These are phyloP conservation scores for Anguilla japonica DNA, from an alignment of 2,113 vertebrate species.

Conservation along the genomic window DNA sequence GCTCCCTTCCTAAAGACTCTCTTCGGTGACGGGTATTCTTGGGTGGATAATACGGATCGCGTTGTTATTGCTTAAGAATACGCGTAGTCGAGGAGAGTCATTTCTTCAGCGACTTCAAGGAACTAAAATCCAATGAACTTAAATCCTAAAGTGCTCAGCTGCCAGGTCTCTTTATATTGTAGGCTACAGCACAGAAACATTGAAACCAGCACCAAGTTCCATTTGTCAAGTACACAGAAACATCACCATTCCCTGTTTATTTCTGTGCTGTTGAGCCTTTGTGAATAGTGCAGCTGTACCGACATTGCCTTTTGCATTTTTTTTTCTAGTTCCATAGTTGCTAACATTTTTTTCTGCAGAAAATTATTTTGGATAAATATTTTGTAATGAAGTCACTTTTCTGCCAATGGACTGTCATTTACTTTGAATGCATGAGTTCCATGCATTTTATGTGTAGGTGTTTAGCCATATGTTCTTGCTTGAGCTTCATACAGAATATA, in stretches of 20 bases:
- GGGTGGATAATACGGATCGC: conserved; percentile 99
- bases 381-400: conserved; percentile 1
- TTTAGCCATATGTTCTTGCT: not conserved
- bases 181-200: conserved; percentile 34
- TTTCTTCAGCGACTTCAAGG: conserved; percentile 77
- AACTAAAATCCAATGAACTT: conserved; percentile 50
- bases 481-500: not conserved
- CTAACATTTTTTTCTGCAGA: not conserved
- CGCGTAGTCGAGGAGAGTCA: conserved; percentile 99
- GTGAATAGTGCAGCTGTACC: conserved; percentile 13
- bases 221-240: conserved; percentile 42
- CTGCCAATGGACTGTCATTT: conserved; percentile 1
- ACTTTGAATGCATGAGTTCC: not conserved
- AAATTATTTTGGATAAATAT: conserved; percentile 7
- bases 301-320: conserved; percentile 5
- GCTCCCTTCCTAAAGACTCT: conserved; percentile 83
- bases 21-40: conserved; percentile 99
- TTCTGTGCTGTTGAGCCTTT: conserved; percentile 36
- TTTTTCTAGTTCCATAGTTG: not conserved
- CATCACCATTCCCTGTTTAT: conserved; percentile 37
- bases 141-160: conserved; percentile 36
- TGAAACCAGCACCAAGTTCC: conserved; percentile 29
- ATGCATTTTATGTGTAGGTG: not conserved
- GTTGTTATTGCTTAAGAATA: conserved; percentile 99
- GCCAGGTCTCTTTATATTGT: conserved; percentile 32